phyloP scores from a whole-genome alignment of 2,113 vertebrate genomes.

The Lipotes vexillifer region DNA sequence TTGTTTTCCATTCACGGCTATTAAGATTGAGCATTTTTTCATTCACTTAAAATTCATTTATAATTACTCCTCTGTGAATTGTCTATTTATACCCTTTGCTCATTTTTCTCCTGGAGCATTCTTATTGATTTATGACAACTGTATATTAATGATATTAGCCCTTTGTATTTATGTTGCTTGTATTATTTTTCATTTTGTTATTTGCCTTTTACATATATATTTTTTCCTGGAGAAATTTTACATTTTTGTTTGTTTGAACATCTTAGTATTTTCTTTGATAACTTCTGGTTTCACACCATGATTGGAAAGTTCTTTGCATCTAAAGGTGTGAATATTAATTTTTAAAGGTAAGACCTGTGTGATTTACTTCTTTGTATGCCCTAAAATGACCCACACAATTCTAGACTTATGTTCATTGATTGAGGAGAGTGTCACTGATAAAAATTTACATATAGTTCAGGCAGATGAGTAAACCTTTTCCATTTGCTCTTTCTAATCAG shows the following conservation, averaged over 20 bases:
- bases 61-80: neutral
- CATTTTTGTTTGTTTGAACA: neutral
- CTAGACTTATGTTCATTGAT: neutral
- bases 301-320: neutral
- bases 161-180: neutral
- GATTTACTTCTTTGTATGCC: neutral
- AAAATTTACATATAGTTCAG: neutral
- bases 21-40: conserved; percentile 32
- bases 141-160: neutral
- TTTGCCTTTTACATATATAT: neutral
- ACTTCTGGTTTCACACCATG: neutral
- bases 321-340: neutral
- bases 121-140: conserved; percentile 32
- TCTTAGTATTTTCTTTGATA: neutral
- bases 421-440: neutral
- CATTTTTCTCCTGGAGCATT: neutral
- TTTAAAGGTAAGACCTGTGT: neutral
- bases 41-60: neutral
- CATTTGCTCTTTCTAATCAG: neutral
- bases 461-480: neutral
- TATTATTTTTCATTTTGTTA: neutral
- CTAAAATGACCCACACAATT: neutral
- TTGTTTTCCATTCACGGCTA: conserved; percentile 19
- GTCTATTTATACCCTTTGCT: neutral
- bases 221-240: neutral